Evolutionary conservation across 2,113 vertebrate genomes (phyloP).

Genomic region (Piaya cayana): DNA sequence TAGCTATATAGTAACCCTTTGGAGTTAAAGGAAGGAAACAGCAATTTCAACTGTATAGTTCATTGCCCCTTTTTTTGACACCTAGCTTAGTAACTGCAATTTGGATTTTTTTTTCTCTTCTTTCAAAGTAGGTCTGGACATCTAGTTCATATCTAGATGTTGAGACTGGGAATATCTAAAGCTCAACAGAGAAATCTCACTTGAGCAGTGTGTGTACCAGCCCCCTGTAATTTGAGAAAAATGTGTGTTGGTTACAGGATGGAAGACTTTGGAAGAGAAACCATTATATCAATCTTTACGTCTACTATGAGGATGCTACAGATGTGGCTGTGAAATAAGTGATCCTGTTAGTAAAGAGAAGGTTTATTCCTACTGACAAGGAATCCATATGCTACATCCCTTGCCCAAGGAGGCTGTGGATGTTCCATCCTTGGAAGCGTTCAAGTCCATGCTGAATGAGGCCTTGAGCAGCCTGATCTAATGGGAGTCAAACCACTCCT

Average conservation of each 20-base stretch:
- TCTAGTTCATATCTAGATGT: background rate
- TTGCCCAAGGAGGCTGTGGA: too few species aligned
- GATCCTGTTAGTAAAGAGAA: conserved; percentile 3
- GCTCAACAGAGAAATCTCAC: background rate
- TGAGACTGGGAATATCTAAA: background rate
- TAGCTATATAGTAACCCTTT: background rate
- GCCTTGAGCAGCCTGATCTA: too few species aligned
- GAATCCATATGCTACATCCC: background rate
- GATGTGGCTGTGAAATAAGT: background rate
- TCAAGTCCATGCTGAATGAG: too few species aligned
- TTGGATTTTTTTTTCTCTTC: background rate
- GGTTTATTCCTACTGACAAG: background rate
- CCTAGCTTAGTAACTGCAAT: background rate
- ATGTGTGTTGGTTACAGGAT: background rate
- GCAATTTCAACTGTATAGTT: background rate
- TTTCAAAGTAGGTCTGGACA: background rate
- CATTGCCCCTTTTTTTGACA: background rate
- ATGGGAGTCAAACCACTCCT: too few species aligned
- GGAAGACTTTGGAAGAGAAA: background rate
- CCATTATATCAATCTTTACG: background rate
- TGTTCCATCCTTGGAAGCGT: too few species aligned
- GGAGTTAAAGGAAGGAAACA: background rate
- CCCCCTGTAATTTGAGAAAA: background rate
- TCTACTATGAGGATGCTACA: background rate
- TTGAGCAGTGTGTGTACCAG: background rate